phyloP scores from a whole-genome alignment of 2,797 vertebrate species.

The Muscicapa comitata region DNA sequence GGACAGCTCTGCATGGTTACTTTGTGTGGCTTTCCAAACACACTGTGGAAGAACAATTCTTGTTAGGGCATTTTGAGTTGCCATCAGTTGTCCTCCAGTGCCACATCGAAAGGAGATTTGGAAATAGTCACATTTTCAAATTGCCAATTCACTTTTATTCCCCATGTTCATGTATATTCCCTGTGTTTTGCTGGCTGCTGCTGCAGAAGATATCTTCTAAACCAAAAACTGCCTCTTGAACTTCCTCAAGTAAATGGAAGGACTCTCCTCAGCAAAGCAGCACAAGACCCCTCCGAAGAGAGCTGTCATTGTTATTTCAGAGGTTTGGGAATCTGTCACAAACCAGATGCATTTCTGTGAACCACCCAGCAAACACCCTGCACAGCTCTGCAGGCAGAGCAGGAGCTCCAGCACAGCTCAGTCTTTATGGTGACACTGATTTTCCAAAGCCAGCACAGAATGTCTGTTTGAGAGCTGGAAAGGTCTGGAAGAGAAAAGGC shows the following conservation, averaged over 20 bases:
- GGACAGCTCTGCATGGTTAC: neutral
- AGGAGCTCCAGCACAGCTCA: neutral
- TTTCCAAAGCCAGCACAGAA: neutral
- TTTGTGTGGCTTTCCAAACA: neutral
- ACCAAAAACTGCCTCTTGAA: neutral
- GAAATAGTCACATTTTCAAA: neutral
- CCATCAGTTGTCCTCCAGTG: neutral
- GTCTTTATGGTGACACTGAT: neutral
- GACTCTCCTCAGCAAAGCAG: neutral
- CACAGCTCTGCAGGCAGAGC: neutral
- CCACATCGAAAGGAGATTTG: neutral
- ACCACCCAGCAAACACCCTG: neutral
- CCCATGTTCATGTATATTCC: neutral
- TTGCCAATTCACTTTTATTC: neutral
- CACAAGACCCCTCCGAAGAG: neutral
- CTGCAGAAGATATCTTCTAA: neutral
- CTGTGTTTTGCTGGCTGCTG: neutral
- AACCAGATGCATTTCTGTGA: neutral
- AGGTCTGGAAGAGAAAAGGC: neutral
- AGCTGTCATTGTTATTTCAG: neutral
- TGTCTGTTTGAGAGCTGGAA: neutral
- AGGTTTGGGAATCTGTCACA: neutral
- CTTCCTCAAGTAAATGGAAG: neutral
- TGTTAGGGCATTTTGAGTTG: neutral
- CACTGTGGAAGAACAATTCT: neutral